These are phyloP conservation scores for Anseranas semipalmata DNA, from an alignment of 2,113 vertebrate genomes.

Conservation along the genomic window DNA sequence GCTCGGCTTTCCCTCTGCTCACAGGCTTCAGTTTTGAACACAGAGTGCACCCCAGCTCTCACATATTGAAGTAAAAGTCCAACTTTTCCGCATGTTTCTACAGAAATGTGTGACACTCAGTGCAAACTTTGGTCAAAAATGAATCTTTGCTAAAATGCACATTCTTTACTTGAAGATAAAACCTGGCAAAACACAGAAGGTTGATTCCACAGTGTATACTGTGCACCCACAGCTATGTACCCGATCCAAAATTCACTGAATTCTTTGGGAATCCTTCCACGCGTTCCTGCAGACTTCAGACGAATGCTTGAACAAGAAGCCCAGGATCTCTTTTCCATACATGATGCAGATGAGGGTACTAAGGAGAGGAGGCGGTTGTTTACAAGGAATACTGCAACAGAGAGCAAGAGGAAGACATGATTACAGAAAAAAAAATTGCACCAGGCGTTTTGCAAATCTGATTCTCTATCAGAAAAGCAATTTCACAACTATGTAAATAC, in stretches of 20 bases:
- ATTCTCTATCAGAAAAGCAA: constrained; percentile 42
- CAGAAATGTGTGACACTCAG: neutral
- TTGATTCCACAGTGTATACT: neutral
- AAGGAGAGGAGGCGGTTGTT: neutral
- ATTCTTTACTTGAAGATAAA: neutral
- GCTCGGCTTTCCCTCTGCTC: neutral
- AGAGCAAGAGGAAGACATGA: neutral
- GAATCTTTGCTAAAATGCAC: neutral
- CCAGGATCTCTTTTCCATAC: neutral
- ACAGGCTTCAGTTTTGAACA: neutral
- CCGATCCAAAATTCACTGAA: neutral
- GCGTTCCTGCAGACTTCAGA: neutral
- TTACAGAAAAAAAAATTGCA: neutral
- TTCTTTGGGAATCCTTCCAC: neutral
- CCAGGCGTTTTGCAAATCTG: constrained; percentile 23
- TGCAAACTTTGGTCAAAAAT: neutral
- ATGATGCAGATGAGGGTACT: neutral
- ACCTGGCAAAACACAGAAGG: neutral
- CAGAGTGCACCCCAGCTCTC: neutral
- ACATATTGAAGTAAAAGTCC: neutral
- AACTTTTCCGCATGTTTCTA: neutral
- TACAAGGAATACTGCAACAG: neutral
- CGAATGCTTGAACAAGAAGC: neutral
- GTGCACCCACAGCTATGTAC: neutral
- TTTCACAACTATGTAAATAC: constrained; percentile 34